Conservation (phyloP, 2,797 vertebrate species). For the Hoplostethus atlanticus region DNA sequence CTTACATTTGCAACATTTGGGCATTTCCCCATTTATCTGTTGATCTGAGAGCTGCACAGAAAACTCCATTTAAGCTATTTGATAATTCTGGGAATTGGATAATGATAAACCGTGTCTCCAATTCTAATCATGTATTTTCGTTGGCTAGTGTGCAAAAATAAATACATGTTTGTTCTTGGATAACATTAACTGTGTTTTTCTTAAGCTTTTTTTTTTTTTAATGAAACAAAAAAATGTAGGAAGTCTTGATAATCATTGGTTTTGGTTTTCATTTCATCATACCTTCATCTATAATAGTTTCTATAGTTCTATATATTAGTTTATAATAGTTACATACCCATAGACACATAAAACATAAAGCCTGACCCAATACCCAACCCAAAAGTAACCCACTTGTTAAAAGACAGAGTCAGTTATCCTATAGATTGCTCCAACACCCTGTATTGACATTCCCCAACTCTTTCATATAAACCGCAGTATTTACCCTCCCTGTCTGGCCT, state of each 20-base stretch:
- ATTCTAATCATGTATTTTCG: no score
- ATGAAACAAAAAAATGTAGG: no score
- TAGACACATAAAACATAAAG: background rate
- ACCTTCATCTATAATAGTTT: no score
- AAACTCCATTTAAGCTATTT: background rate
- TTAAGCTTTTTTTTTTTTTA: no score
- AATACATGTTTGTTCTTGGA: no score
- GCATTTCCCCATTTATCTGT: background rate
- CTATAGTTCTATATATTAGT: no score
- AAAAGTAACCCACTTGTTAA: background rate
- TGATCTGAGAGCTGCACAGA: constrained; percentile 1
- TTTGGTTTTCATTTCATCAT: no score
- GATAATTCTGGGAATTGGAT: constrained; percentile 1
- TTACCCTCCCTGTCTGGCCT: constrained; percentile 22
- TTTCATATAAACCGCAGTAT: constrained; percentile 28
- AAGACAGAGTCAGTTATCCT: constrained; percentile 1
- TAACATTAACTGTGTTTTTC: no score
- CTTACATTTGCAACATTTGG: background rate
- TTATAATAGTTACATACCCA: no score
- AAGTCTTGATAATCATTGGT: no score
- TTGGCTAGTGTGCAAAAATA: no score
- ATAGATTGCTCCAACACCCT: constrained; percentile 9
- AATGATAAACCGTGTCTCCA: no score
- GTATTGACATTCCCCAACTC: constrained; percentile 18
- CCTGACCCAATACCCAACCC: background rate